Evolutionary conservation across 2,888 invertebrate species (phyloP).

Genomic region (Schizotus pectinicornis): DNA sequence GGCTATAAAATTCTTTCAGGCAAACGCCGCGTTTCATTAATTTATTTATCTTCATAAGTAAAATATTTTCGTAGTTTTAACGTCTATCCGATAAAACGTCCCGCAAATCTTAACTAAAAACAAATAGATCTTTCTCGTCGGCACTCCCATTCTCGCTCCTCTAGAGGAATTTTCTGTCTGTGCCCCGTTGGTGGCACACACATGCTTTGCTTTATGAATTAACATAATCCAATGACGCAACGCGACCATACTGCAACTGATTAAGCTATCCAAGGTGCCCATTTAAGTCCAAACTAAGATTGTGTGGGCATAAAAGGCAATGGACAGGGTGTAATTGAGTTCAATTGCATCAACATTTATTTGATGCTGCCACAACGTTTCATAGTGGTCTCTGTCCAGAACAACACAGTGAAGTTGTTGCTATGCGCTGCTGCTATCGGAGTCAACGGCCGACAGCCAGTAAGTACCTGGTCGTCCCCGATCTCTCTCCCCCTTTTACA

Average conservation of each 20-base stretch:
- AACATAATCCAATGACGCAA: conserved; percentile 16
- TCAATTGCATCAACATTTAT: conserved; percentile 35
- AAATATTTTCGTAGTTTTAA: too few species aligned
- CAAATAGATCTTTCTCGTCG: too few species aligned
- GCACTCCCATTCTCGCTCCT: too few species aligned
- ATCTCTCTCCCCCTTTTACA: conserved; percentile 22
- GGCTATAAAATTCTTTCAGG: too few species aligned
- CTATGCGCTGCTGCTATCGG: conserved; percentile 36
- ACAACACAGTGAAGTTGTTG: conserved; percentile 31
- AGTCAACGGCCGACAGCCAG: conserved; percentile 36
- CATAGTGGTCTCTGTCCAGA: conserved; percentile 28
- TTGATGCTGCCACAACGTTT: conserved; percentile 28
- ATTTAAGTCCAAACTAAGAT: conserved; percentile 20
- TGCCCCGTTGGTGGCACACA: too few species aligned
- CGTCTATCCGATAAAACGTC: too few species aligned
- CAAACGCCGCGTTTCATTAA: too few species aligned
- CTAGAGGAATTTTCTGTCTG: too few species aligned
- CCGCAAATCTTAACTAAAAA: too few species aligned
- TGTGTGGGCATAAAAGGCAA: conserved; percentile 26
- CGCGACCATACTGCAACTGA: conserved; percentile 17
- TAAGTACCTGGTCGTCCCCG: conserved; percentile 33
- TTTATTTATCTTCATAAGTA: too few species aligned
- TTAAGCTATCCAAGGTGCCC: conserved; percentile 23
- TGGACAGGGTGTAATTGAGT: conserved; percentile 32
- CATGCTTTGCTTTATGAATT: conserved; percentile 16